Evolutionary conservation across 1,140 invertebrate species (phyloP), one percentile per base, ranked within the genome.

Genomic region (Dendrolimus punctatus): DNA sequence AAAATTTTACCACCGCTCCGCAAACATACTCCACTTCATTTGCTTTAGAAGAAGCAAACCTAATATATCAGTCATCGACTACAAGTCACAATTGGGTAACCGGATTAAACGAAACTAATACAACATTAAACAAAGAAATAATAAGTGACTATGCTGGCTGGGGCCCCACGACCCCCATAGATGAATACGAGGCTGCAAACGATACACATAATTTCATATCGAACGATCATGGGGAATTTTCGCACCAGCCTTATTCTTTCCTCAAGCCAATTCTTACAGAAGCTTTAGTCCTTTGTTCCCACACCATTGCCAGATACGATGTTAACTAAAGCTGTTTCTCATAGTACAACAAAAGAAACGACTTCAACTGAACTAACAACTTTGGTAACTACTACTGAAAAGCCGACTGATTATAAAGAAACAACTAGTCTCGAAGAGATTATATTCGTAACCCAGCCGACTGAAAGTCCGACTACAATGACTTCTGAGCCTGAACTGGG

Each of bases 41-140:
- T 50, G 75, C 78, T 83, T 84, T 64, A 69, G 89, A 91, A 71
- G 88, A 91, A 73, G 87, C 90, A 6, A 91, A 91, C 75, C 74
- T 92, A 8, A 88, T 91, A 56, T 92, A 91, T 62, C 90, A 91
- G 53, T 89, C 88, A 39, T 90, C 88, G 49, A 89, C 87, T 56
- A 74, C 71, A 4, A 84, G 71, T 53, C 77, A 80, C 51, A 78
- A 80, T 53, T 89, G 88, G 85, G 66, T 78, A 53, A 56, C 60
- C 39, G 63, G 74, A 50, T 52, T 50, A 5, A 85, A 86, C 66
- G 69, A 82, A 57, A 81, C 75, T 8, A 70, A 72, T 48, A 45
- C 55, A 40, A 58, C 66, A 44, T 64, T 76, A 5, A 73, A 70
- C 6, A 73, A 67, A 40, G 69, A 71, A 0, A 80, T 81, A 10